These are phyloP conservation scores for Pollenia angustigena DNA, from an alignment of 2,888 invertebrate genomes.

Conservation along the genomic window DNA sequence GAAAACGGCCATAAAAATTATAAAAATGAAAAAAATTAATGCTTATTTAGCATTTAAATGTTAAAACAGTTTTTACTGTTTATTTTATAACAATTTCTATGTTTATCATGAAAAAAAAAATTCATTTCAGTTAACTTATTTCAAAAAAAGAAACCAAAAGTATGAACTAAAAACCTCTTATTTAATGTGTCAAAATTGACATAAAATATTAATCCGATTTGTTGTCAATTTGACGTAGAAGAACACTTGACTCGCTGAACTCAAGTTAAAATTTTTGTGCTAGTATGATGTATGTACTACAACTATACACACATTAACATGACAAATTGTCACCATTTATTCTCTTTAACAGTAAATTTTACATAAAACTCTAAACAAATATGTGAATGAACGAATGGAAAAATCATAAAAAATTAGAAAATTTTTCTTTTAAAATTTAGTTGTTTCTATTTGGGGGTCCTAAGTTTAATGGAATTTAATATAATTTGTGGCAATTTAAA, in stretches of 20 bases:
- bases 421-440: constrained; percentile 18
- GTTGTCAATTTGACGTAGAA: constrained; percentile 43
- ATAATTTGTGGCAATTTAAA: constrained; percentile 21
- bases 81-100: no score
- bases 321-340: constrained; percentile 66
- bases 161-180: constrained; percentile 51
- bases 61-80: no score
- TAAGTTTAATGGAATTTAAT: constrained; percentile 5
- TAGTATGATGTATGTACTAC: constrained; percentile 3
- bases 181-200: constrained; percentile 70
- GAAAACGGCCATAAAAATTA: no score
- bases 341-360: constrained; percentile 44
- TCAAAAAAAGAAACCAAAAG: constrained; percentile 4
- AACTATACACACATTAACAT: constrained; percentile 30
- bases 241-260: background rate
- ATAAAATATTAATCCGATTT: constrained; percentile 68
- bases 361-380: background rate
- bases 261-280: constrained; percentile 3
- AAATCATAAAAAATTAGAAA: constrained; percentile 27
- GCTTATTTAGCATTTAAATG: no score
- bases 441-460: background rate
- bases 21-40: no score
- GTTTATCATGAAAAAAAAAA: no score
- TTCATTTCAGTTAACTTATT: background rate
- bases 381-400: background rate